Evolutionary conservation across 2,888 invertebrate genomes (phyloP), one percentile per base, ranked within the genome.

Genomic region (Oxytorus armatus): DNA sequence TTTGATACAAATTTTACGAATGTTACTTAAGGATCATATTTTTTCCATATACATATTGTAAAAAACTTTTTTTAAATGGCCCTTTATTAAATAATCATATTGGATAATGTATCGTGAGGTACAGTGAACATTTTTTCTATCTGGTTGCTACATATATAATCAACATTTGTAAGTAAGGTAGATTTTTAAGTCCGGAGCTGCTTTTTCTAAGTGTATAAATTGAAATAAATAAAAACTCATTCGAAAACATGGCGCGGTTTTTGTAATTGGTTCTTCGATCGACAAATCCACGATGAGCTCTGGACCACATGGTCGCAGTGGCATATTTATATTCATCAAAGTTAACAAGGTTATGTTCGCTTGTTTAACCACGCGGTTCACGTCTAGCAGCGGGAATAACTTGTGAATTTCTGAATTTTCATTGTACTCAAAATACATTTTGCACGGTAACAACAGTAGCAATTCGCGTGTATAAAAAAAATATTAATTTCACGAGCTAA

Each of bases 321-420:
- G 8, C 10, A 8, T 36, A 36, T 36, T 36, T 36, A 36, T 8
- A 36, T 36, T 36, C 8, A 7, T 4, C 3, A 36, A 36, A 8
- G 10, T 8, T 8, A 18, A 7, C 14, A 16, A 63, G 63, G 47
- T 47, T 63, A 63, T 44, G 47, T 44, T 47, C 29, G 63, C 16
- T 7, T 29, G 11, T 63, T 23, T 29, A 63, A 47, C 25, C 47
- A 47, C 63, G 18, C 44, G 44, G 44, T 25, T 63, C 11, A 25
- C 25, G 1, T 23, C 14, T 21, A 5, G 21, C 25, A 10, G 44
- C 16, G 0, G 1, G 16, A 11, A 10, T 10, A 11, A 16, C 1
- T 11, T 2, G 29, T 0, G 10, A 47, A 21, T 42, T 0, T 3
- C 23, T 5, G 7, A 25, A 5, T 29, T 44, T 44, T 10, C 14